Percentiles rank a stretch among this genome's conserved stretches.
Conservation (phyloP, 2,113 vertebrate species). For the Kryptolebias marmoratus region DNA sequence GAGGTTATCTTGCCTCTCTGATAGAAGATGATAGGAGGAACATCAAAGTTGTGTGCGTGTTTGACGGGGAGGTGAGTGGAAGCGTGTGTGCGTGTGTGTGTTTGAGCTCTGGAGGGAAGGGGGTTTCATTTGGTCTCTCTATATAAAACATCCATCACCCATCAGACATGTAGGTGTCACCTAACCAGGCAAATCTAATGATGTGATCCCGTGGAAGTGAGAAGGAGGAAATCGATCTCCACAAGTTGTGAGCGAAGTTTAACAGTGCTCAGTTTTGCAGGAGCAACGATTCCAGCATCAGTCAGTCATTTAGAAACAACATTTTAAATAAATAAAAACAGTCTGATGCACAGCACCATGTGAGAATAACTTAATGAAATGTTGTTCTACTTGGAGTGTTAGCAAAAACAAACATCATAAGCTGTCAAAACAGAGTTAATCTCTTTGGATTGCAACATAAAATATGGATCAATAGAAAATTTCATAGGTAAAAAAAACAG, state of each 20-base stretch:
- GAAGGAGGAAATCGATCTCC: constrained; percentile 66
- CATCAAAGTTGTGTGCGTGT: constrained; percentile 60
- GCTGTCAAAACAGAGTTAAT: constrained; percentile 15
- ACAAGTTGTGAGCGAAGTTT: constrained; percentile 69
- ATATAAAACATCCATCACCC: constrained; percentile 83
- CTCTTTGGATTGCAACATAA: not conserved
- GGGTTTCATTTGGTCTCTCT: constrained; percentile 80
- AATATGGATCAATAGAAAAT: not conserved
- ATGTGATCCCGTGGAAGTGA: constrained; percentile 70
- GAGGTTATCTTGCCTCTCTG: constrained; percentile 80
- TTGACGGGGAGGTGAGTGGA: constrained; percentile 44
- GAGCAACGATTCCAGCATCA: constrained; percentile 24
- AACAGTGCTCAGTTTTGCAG: constrained; percentile 38
- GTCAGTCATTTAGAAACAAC: constrained; percentile 41
- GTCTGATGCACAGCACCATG: not conserved
- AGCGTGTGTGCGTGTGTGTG: constrained; percentile 33
- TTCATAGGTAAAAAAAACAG: not conserved
- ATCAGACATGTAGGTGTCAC: constrained; percentile 77
- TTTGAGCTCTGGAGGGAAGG: constrained; percentile 19
- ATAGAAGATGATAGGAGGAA: constrained; percentile 80
- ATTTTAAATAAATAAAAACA: constrained; percentile 49
- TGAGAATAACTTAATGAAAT: constrained; percentile 30
- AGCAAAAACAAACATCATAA: constrained; percentile 10
- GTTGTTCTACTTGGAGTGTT: not conserved
- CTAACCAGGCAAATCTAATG: constrained; percentile 80